These are phyloP conservation scores for Cerceris ruficornis DNA, from an alignment of 2,888 invertebrate genomes.

Conservation along the genomic window DNA sequence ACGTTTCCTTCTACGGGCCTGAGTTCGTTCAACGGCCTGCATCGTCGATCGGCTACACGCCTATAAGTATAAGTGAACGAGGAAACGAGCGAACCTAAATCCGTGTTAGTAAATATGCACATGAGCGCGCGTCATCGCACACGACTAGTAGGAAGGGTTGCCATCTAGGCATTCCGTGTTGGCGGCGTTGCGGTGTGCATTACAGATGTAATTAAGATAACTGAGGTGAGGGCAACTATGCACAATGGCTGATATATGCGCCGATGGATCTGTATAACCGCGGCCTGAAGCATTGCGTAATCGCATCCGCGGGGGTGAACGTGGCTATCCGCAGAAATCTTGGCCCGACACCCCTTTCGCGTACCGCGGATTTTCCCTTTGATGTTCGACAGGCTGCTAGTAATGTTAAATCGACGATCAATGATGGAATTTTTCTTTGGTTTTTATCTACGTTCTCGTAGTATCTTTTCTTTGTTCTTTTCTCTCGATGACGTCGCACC, in stretches of 20 bases:
- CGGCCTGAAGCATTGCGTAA: slow-evolving; percentile 64
- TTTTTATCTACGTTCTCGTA: not conserved
- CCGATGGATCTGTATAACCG: slow-evolving; percentile 67
- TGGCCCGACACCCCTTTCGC: slow-evolving; percentile 52
- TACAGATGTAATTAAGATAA: slow-evolving; percentile 81
- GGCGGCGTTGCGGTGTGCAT: slow-evolving; percentile 76
- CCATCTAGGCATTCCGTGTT: slow-evolving; percentile 44
- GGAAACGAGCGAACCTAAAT: not conserved
- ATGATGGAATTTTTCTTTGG: not conserved
- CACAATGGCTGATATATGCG: slow-evolving; percentile 79
- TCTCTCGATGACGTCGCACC: too few relatives aligned
- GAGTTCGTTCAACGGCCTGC: not conserved
- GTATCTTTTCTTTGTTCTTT: not conserved
- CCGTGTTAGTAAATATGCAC: slow-evolving; percentile 54
- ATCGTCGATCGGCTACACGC: slow-evolving; percentile 18
- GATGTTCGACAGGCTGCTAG: slow-evolving; percentile 27
- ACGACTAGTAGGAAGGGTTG: slow-evolving; percentile 44
- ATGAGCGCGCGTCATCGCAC: slow-evolving; percentile 53
- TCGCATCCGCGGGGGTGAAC: slow-evolving; percentile 55
- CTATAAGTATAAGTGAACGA: slow-evolving; percentile 15
- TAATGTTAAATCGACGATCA: not conserved
- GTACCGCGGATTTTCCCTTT: slow-evolving; percentile 43
- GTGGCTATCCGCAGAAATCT: slow-evolving; percentile 71
- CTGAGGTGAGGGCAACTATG: slow-evolving; percentile 80
- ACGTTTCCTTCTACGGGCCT: not conserved